Conservation (phyloP, 2,797 vertebrate genomes). For the Ataeniobius toweri region DNA sequence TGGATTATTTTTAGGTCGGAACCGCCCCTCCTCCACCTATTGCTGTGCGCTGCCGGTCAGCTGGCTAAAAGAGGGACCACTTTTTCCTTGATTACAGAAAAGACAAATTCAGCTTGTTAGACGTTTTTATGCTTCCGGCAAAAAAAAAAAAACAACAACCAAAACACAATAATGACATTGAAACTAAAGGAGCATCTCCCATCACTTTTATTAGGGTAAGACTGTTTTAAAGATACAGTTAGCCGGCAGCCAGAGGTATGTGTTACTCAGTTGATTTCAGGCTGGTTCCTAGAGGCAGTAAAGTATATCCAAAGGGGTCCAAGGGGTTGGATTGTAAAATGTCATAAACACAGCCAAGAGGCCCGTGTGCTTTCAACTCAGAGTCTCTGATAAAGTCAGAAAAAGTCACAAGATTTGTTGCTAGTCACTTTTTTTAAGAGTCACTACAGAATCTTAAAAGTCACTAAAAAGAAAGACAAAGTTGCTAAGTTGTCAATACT, state of each 20-base stretch:
- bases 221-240: not conserved
- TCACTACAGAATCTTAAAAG: not conserved
- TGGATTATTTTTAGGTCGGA: too few relatives aligned
- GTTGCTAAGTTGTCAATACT: not conserved
- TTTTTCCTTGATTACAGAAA: not conserved
- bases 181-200: not conserved
- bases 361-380: not conserved
- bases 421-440: not conserved
- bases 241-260: not conserved
- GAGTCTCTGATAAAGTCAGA: not conserved
- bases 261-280: not conserved
- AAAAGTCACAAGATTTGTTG: not conserved
- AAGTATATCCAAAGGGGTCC: not conserved
- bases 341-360: not conserved
- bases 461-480: not conserved
- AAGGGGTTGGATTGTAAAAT: not conserved
- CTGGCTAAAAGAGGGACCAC: not conserved
- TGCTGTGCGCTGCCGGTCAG: not conserved
- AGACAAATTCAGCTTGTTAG: not conserved
- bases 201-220: not conserved
- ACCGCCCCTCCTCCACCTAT: not conserved
- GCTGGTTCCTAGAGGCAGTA: not conserved
- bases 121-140: not conserved
- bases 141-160: too few relatives aligned
- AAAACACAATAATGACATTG: too few relatives aligned